A percentile compares a stretch with the other conserved stretches of the same genome.
Evolutionary conservation across 2,113 vertebrate genomes (phyloP).

Genomic region (Dasyurus viverrinus): DNA sequence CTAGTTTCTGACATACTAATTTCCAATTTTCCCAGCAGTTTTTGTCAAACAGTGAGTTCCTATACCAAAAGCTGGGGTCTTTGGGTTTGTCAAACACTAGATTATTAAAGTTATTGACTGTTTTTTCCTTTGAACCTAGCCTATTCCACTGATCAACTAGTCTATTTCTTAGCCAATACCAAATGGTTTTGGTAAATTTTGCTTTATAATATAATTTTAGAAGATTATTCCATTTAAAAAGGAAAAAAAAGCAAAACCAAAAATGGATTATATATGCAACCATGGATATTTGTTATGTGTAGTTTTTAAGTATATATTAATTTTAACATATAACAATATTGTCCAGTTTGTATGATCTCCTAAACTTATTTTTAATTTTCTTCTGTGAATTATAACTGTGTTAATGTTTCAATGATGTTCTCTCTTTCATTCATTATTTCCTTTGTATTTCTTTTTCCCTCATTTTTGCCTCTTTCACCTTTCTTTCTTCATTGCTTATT

Average conservation of each 20-base stretch:
- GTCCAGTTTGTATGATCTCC: not conserved
- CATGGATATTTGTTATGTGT: not conserved
- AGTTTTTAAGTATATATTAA: not conserved
- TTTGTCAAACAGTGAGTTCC: too few species aligned
- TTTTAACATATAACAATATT: not conserved
- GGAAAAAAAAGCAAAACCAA: not conserved
- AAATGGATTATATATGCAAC: not conserved
- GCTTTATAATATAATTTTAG: too few species aligned
- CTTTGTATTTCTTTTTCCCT: not conserved
- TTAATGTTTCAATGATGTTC: not conserved
- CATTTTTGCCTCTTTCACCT: not conserved
- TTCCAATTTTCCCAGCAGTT: too few species aligned
- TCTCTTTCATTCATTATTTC: not conserved
- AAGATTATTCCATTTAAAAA: not conserved
- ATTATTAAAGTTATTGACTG: too few species aligned
- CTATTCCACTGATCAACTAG: too few species aligned
- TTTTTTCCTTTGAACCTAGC: too few species aligned
- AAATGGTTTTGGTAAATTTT: too few species aligned
- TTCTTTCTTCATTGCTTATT: not conserved
- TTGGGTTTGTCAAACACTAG: too few species aligned
- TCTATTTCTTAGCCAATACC: too few species aligned
- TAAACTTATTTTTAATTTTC: not conserved
- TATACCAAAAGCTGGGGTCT: too few species aligned
- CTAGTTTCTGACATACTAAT: too few species aligned
- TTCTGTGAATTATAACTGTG: not conserved